Evolutionary conservation across 2,113 vertebrate species (phyloP), one percentile per base, ranked within the genome.

Genomic region (Polypterus senegalus): DNA sequence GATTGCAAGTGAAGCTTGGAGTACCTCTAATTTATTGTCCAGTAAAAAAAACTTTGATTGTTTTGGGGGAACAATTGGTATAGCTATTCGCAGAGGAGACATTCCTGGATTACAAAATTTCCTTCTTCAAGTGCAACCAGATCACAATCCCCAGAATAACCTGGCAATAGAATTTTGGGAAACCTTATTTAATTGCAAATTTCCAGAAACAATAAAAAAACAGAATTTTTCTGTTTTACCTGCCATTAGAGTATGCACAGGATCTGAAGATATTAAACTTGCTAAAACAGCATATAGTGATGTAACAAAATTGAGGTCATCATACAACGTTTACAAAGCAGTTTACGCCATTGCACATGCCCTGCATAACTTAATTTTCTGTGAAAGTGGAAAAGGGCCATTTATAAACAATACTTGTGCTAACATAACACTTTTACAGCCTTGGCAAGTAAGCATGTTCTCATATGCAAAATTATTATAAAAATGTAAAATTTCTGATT

Each of bases 131-230:
- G 67, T 81, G 7, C 66, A 73, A 49, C 65, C 77, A 66, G 74
- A 60, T 4, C 27, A 27, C 27, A 27, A 27, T 27, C 47, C 68
- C 45, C 58, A 58, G 5, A 80, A 77, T 0, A 9, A 68, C 0
- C 0, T 80, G 45, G 54, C 83, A 4, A 74, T 69, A n/a, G 73
- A 82, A 64, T 80, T 86, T 47, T 83, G 81, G 81, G 79, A 83
- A 60, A 70, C 56, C 5, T 46, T 66, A 5, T 85, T 86, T 59
- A 70, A 62, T n/a, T 86, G 83, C 66, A 69, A 9, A 5, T 60
- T 85, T 49, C 8, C 6, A 5, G 10, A 1, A 44, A 5, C 7
- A 51, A 4, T 9, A 11, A 58, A 27, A 8, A 44, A 2, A 27
- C 27, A 46, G 6, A 57, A 11, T 7, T 3, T 5, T 48, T 9